Percentiles rank a stretch among this genome's conserved stretches.
These are phyloP conservation scores for Eubasilissa splendida DNA, from an alignment of 2,888 invertebrate genomes.

Conservation along the genomic window DNA sequence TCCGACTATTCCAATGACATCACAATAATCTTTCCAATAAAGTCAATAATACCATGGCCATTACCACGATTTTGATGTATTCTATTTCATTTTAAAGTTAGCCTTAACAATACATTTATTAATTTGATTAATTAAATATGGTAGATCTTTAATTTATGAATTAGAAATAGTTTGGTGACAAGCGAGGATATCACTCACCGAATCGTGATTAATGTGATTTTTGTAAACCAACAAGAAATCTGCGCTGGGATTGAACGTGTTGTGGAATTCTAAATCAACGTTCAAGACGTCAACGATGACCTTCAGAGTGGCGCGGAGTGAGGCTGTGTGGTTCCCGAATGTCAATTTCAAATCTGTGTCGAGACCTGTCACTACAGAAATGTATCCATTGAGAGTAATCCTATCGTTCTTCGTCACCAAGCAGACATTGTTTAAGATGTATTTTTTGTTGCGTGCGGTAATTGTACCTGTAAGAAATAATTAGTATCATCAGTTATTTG, in stretches of 20 bases:
- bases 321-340: conserved; percentile 7
- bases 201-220: neutral
- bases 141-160: too few species aligned
- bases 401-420: neutral
- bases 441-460: conserved; percentile 67
- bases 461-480: conserved; percentile 56
- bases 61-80: too few species aligned
- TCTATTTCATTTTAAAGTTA: too few species aligned
- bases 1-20: too few species aligned
- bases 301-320: neutral
- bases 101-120: too few species aligned
- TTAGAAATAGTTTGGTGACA: neutral
- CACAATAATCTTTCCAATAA: too few species aligned
- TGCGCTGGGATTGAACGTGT: neutral
- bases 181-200: neutral
- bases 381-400: conserved; percentile 26
- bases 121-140: too few species aligned
- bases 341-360: conserved; percentile 29
- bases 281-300: neutral
- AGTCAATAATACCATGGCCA: too few species aligned
- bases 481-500: neutral
- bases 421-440: conserved; percentile 73
- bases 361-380: neutral
- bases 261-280: conserved; percentile 17
- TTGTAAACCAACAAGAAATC: neutral